phyloP scores from a whole-genome alignment of 2,113 vertebrate genomes.

The Rhagologus leucostigma region DNA sequence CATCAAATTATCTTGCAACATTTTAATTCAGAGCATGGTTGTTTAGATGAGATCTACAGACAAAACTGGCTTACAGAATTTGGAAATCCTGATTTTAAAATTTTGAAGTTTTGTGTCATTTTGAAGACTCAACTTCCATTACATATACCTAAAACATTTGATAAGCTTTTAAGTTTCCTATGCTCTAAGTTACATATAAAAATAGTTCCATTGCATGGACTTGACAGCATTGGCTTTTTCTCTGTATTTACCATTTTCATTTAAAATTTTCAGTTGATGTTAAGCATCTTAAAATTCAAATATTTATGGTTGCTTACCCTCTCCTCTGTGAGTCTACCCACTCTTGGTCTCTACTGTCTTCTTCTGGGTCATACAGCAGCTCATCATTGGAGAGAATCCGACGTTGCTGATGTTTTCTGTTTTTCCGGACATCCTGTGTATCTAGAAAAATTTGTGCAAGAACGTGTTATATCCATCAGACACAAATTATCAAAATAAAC shows the following conservation, averaged over 20 bases:
- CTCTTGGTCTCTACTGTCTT: slow-evolving; percentile 90
- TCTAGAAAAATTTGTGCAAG: slow-evolving; percentile 46
- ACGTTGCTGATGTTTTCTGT: slow-evolving; percentile 70
- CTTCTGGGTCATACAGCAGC: slow-evolving; percentile 90
- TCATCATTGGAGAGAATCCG: slow-evolving; percentile 87
- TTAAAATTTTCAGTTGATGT: neutral
- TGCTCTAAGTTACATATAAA: neutral
- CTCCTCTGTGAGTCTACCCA: slow-evolving; percentile 90
- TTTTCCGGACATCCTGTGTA: slow-evolving; percentile 64
- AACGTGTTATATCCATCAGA: neutral
- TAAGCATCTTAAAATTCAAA: neutral
- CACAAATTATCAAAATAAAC: neutral
- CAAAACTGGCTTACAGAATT: neutral
- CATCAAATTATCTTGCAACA: neutral
- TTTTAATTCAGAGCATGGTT: neutral
- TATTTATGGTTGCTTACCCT: slow-evolving; percentile 67
- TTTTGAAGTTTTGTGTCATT: neutral
- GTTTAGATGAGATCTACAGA: neutral
- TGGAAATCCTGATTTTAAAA: neutral
- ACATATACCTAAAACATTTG: neutral
- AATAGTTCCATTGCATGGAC: neutral
- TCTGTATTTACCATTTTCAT: neutral
- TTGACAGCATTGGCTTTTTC: neutral
- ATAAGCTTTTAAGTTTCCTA: neutral
- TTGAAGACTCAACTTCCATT: neutral